Base-by-base conservation (phyloP, 53 echinoderm and acorn worm genomes). In the Crossaster papposus region DNA sequence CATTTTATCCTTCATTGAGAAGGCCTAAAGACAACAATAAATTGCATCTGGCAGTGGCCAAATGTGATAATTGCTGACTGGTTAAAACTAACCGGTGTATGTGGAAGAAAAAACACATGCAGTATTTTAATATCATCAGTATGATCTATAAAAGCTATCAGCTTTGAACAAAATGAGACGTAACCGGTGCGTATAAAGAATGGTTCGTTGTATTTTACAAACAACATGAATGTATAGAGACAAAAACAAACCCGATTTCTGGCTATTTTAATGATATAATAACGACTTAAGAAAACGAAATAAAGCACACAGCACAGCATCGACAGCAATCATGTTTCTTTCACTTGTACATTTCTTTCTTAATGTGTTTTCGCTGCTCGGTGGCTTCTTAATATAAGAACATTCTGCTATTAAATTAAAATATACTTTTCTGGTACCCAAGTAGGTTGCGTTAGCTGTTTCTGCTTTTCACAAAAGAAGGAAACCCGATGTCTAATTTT, bases 261-360 rank as follows among this genome's bases (percentile, higher is more conserved):
- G 20, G 17, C 33, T 81, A 17, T 70, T 38, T 38, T 38, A 82
- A 65, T 44, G 70, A 83, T 65, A 34, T 44, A 82, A 68, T 38
- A 30, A 58, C 51, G 23, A 64, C 51, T 30, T 58, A 31, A 51
- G 72, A 72, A 14, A 84, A 72, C 72, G 84, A 84, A 84, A 84
- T 84, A 84, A 84, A 84, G 84, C 84, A 72, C 72, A 84, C 84
- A 72, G 84, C 84, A 84, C 84, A 84, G 84, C 84, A 84, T 72
- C 22, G 58, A 58, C 58, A 58, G 58, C 58, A 58, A 17, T 15
- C 58, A 58, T 18, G 58, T 2, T 58, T 58, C 22, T 11, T 58
- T 58, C 22, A 18, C 58, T 18, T n/a, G n/a, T n/a, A n/a, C n/a
- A n/a, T 58, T 58, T 58, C 58, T 8, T 20, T 3, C 58, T 58